Evolutionary conservation across 2,113 vertebrate species (phyloP).

Genomic region (Oncorhynchus clarkii): DNA sequence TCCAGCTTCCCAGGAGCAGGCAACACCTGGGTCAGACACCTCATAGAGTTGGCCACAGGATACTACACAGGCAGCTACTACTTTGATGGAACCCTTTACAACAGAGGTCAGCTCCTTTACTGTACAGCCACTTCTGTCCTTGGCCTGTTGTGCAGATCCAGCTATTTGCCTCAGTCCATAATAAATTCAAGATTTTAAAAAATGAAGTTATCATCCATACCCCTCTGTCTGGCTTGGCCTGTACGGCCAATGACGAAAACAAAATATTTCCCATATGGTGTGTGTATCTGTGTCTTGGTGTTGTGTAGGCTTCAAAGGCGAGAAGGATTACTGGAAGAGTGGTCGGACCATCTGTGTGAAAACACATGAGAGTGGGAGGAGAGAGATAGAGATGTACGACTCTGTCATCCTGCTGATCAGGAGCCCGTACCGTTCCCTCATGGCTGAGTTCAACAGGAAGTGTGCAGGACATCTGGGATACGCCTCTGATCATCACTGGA

Average conservation of each 20-base stretch:
- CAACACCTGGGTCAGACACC: constrained; percentile 85
- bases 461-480: constrained; percentile 85
- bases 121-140: not conserved
- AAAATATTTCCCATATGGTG: constrained; percentile 12
- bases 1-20: constrained; percentile 87
- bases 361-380: constrained; percentile 83
- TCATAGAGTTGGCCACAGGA: constrained; percentile 85
- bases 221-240: constrained; percentile 10
- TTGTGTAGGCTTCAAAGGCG: constrained; percentile 83
- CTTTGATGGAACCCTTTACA: constrained; percentile 86
- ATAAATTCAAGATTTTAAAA: no score
- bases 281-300: constrained; percentile 12
- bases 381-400: constrained; percentile 85
- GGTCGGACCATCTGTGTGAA: constrained; percentile 87
- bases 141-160: no score
- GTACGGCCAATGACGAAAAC: not conserved
- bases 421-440: constrained; percentile 81
- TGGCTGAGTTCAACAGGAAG: constrained; percentile 87
- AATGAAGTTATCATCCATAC: no score
- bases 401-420: constrained; percentile 82
- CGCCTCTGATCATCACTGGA: constrained; percentile 83
- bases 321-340: constrained; percentile 90
- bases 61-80: constrained; percentile 89
- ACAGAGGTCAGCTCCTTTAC: constrained; percentile 75
- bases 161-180: no score